These are phyloP conservation scores for Fulica atra DNA, from an alignment of 2,113 vertebrate species.

Conservation along the genomic window DNA sequence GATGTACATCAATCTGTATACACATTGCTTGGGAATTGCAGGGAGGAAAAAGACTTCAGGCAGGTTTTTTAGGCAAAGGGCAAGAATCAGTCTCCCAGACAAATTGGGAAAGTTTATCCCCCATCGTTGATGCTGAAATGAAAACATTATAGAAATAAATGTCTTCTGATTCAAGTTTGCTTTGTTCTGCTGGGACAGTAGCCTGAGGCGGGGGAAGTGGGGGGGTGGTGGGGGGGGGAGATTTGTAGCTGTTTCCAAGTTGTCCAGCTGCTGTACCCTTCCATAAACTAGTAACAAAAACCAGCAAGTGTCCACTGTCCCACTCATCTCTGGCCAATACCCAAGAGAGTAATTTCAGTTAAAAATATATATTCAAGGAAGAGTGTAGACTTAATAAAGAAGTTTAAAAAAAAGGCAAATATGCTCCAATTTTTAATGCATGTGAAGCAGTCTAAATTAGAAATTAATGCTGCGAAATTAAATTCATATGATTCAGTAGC, in stretches of 20 bases:
- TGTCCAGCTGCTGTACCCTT: neutral
- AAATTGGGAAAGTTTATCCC: neutral
- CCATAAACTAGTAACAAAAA: neutral
- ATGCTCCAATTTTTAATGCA: neutral
- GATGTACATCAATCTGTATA: neutral
- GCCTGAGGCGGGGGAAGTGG: neutral
- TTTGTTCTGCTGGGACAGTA: neutral
- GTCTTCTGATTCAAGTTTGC: neutral
- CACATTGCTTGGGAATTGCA: neutral
- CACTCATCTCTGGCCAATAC: neutral
- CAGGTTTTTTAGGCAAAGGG: neutral
- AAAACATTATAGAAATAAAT: constrained; percentile 8
- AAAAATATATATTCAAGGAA: neutral
- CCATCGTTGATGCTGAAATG: neutral
- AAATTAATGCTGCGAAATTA: neutral
- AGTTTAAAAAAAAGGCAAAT: neutral
- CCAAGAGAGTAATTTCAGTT: neutral
- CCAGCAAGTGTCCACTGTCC: neutral
- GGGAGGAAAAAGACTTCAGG: neutral
- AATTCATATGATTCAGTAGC: neutral
- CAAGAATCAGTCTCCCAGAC: neutral
- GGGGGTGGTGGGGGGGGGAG: rapidly evolving
- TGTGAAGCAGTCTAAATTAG: neutral
- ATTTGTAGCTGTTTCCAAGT: neutral
- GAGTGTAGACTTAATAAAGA: neutral